Conservation (phyloP, 2,797 vertebrate species). For the Syngnathus acus region DNA sequence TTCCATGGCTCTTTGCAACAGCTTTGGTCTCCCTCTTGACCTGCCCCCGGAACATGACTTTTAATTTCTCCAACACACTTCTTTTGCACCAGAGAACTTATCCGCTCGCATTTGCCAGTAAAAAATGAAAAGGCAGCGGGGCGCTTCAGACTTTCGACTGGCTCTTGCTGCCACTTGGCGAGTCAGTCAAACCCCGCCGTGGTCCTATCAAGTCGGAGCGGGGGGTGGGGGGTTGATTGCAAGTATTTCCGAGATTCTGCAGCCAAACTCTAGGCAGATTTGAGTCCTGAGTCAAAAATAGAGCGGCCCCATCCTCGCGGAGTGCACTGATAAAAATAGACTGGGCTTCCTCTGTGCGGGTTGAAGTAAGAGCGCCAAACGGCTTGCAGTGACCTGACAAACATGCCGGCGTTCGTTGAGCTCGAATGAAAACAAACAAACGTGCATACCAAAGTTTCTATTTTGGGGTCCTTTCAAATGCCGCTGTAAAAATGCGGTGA, state of each 20-base stretch:
- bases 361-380: conserved; percentile 40
- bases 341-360: conserved; percentile 51
- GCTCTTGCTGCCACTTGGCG: conserved; percentile 15
- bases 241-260: conserved; percentile 37
- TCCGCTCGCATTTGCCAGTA: too few species aligned
- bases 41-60: conserved; percentile 22
- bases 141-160: neutral
- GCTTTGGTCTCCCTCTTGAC: conserved; percentile 2
- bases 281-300: conserved; percentile 48
- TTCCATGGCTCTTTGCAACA: conserved; percentile 20
- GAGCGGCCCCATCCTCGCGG: conserved; percentile 36
- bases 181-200: conserved; percentile 47
- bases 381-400: conserved; percentile 37
- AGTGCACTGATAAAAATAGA: conserved; percentile 55
- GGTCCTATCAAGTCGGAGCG: conserved; percentile 17
- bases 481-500: neutral
- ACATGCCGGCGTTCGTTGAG: conserved; percentile 34
- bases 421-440: conserved; percentile 3
- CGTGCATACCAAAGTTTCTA: neutral
- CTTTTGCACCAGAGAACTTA: too few species aligned
- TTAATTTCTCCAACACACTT: conserved; percentile 8
- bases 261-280: conserved; percentile 34
- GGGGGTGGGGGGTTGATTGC: conserved; percentile 33
- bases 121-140: neutral
- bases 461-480: neutral